Base-by-base conservation (phyloP, 2,888 invertebrate species). In the Dorcus hopei region DNA sequence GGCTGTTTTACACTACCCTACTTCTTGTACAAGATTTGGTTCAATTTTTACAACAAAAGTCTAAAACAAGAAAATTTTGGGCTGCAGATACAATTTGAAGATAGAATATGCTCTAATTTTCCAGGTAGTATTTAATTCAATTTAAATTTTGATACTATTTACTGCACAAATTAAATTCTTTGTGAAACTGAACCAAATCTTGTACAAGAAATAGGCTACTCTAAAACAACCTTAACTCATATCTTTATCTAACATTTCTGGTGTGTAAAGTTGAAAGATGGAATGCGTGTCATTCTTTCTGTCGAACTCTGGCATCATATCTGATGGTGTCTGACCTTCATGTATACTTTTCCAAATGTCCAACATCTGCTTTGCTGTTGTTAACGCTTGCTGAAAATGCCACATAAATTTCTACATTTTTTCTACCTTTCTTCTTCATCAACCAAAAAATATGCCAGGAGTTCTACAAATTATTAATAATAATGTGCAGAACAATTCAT, bases 381-480 rank as follows among this genome's bases (percentile, higher is more conserved):
- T 81, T 55, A 97, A 79, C 7, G 97, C 95, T 60, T 86, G 86
- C 85, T 87, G 74, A 0, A 65, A 64, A 19, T 3, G 9, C 8
- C 9, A 7, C 26, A 33, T 33, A 14, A 14, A 14, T 7, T 33
- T 33, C 26, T 72, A 83, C 84, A 76, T 88, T 88, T 72, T 89
- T 87, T 26, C 91, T n/a, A n/a, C n/a, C 93, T 42, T 87, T 86
- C 64, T 92, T 95, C 93, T 66, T 97, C 97, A 2, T 94, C 95
- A 51, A 92, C 86, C 52, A 94, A 80, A 74, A 94, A 93, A 71
- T 90, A 89, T 16, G 91, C 87, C 43, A 94, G 81, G 68, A 89
- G 89, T 78, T 91, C 93, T 91, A 77, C 39, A 52, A 60, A 43
- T 55, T 16, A n/a, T 9, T 9, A 23, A 16, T 45, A 45, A 11